These are phyloP conservation scores for Kradibia gibbosae DNA, from an alignment of 1,140 invertebrate species.

Conservation along the genomic window DNA sequence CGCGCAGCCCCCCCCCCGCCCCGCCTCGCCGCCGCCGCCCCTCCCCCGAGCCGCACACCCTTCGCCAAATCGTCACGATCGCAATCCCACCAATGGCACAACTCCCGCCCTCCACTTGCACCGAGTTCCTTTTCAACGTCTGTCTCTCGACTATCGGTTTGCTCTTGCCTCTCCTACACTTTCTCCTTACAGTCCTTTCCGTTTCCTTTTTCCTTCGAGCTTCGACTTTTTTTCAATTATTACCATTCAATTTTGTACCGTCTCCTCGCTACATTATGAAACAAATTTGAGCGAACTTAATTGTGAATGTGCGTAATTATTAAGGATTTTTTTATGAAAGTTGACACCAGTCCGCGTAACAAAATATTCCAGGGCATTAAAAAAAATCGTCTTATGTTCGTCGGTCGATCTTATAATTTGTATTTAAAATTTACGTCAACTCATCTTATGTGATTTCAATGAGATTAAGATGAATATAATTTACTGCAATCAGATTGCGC, in stretches of 20 bases:
- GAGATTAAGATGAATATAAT: too few relatives aligned
- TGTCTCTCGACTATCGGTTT: background rate
- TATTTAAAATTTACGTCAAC: too few relatives aligned
- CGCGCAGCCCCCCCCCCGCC: background rate
- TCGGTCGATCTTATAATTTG: too few relatives aligned
- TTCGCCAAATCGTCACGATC: too few relatives aligned
- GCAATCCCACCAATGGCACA: background rate
- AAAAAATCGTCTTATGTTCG: too few relatives aligned
- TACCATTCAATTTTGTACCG: background rate
- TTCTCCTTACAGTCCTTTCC: background rate
- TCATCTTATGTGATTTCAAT: too few relatives aligned
- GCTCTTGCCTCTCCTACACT: constrained; percentile 5
- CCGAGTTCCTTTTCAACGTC: background rate
- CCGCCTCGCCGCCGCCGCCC: background rate
- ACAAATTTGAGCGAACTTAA: background rate
- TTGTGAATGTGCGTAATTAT: background rate
- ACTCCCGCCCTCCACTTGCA: background rate
- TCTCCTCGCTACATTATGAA: background rate
- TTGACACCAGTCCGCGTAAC: too few relatives aligned
- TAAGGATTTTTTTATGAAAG: too few relatives aligned
- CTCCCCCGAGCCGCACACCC: background rate
- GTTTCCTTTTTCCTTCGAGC: background rate
- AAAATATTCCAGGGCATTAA: too few relatives aligned
- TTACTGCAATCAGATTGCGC: too few relatives aligned
- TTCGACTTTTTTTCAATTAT: background rate